Base-by-base conservation (phyloP, 1,140 invertebrate genomes). In the Anagrus nilaparvatae region DNA sequence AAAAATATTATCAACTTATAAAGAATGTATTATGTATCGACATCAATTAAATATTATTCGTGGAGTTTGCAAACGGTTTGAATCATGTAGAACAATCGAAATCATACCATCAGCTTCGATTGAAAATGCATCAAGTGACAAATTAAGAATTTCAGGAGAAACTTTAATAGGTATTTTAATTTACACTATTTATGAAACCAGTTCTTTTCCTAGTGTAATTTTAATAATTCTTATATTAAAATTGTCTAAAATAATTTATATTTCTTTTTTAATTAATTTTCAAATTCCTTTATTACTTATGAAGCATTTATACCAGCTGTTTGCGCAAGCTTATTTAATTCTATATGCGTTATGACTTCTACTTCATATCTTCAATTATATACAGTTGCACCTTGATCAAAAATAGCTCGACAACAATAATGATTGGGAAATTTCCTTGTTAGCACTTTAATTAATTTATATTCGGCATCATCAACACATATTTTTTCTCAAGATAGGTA, bases 341-440 rank as follows among this genome's bases (percentile, higher is more conserved):
- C 62, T 1, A 58, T 64, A 28, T 83, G 80, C 60, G 73, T 84
- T 5, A 65, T 63, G 7, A 65, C 62, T 10, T 59, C 61, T 39
- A 74, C 54, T 60, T 71, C 71, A 21, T 71, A 79, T 42, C 69
- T 81, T 19, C 84, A 87, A 57, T 70, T 86, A 4, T 69, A 78
- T 14, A 72, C 78, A 14, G 84, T 80, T 7, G 81, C 85, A 21
- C 68, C 92, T 42, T 63, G 91, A 51, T 80, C 86, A 16, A 76
- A 84, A 17, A 77, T 84, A 50, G 88, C 85, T 61, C 80, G 79
- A 34, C 72, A 77, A 37, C 78, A 83, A 57, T 69, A 74, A 1
- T 93, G 87, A 85, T 93, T 87, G 87, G 89, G 88, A 8, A 75
- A 82, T 40, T 89, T 90, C 54, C 68, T 94, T 4, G 81, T 84